A percentile compares a stretch with the other conserved stretches of the same genome.
Evolutionary conservation across 2,888 invertebrate species (phyloP).

Genomic region (Habroteleia sp.): DNA sequence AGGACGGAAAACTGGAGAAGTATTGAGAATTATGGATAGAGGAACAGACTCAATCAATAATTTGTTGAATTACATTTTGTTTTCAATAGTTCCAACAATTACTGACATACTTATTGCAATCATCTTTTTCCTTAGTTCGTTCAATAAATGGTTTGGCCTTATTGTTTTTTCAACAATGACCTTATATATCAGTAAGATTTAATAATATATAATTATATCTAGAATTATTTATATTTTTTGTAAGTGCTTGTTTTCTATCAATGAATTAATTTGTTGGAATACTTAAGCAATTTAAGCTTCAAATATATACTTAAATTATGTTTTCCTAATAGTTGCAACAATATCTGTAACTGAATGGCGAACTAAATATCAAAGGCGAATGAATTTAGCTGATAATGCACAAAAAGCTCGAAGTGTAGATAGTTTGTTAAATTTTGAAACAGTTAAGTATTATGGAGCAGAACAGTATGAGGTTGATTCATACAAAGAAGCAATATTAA

Average conservation of each 20-base stretch:
- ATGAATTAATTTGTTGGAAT: no score
- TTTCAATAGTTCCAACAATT: constrained; percentile 96
- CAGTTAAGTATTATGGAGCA: constrained; percentile 98
- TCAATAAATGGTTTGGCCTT: constrained; percentile 96
- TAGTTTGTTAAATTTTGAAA: constrained; percentile 98
- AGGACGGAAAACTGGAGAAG: constrained; percentile 97
- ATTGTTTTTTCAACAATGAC: constrained; percentile 97
- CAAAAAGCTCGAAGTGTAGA: constrained; percentile 96
- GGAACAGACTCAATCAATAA: constrained; percentile 98
- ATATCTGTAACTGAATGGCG: constrained; percentile 98
- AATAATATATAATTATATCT: not conserved
- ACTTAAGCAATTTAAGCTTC: no score
- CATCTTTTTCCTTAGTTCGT: constrained; percentile 91
- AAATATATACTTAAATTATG: no score
- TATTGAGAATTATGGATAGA: constrained; percentile 97
- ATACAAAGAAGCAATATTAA: constrained; percentile 91
- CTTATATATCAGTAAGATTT: constrained; percentile 91
- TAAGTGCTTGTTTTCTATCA: no score
- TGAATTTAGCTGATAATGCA: constrained; percentile 97
- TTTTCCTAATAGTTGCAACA: constrained; percentile 86
- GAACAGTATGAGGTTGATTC: constrained; percentile 94
- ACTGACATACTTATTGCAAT: constrained; percentile 96
- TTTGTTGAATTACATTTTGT: constrained; percentile 94
- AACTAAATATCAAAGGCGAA: constrained; percentile 95
- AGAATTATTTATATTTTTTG: constrained; percentile 22